Base-by-base conservation (phyloP, 1,140 invertebrate species). In the Asbolus verrucosus region DNA sequence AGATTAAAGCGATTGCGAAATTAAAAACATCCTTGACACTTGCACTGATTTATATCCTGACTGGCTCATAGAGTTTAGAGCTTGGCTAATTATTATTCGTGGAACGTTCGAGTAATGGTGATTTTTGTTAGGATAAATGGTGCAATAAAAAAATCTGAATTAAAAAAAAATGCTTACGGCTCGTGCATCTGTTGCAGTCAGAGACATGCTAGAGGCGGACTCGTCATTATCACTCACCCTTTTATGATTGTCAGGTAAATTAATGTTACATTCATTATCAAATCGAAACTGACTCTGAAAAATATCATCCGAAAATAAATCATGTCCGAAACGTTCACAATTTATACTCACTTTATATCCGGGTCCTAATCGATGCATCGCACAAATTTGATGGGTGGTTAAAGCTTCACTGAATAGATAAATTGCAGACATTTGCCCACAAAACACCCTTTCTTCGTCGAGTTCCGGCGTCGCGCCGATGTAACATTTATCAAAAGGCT, bases 401-500 rank as follows among this genome's bases (percentile, higher is more conserved):
- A 99, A 86, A 2, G 97, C 94, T 84, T 99, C 96, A 76, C 95
- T 95, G 83, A 99, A 99, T 62, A 99, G 84, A 85, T 99, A 99
- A 73, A 99, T 94, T 6, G 97, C 96, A 14, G 97, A 97, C 95
- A 99, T 98, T 87, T 99, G 98, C 31, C 98, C 98, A 85, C 97
- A 98, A 84, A 99, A 99, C 72, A 98, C 94, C 67, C 96, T 88
- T 82, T 97, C 94, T 82, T 99, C 96, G 78, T 96, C 94, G 79
- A 97, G 80, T 85, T 98, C 96, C 6, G 94, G 93, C 6, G 94
- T 96, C 30, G 95, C 94, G 43, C 98, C 98, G 78, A 99, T 98
- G 84, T 96, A 98, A 85, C 98, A 99, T 83, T 98, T 98, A 84
- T 99, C 97, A 85, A 98, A 99, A 31, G 96, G 94, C 94, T 99